phyloP scores from a whole-genome alignment of 2,113 vertebrate genomes.

The Lagopus leucura region DNA sequence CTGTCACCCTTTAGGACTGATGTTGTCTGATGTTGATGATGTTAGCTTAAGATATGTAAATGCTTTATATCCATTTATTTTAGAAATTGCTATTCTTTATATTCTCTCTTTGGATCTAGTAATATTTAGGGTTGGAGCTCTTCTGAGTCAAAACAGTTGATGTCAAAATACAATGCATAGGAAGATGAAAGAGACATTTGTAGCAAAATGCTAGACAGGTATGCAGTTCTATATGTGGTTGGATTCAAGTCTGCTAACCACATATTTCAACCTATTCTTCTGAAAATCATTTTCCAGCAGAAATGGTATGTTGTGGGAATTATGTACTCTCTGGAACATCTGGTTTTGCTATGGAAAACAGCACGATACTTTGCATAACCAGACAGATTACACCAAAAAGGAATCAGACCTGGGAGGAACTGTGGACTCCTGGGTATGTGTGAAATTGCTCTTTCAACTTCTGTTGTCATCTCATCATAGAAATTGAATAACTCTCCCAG shows the following conservation, averaged over 20 bases:
- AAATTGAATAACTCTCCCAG: neutral
- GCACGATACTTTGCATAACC: neutral
- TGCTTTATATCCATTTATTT: neutral
- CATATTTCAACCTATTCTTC: neutral
- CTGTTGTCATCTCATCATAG: neutral
- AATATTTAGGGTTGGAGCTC: neutral
- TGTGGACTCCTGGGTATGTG: neutral
- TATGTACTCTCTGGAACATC: neutral
- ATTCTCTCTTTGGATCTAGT: neutral
- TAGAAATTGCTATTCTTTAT: neutral
- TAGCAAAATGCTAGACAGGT: neutral
- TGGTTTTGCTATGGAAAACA: conserved; percentile 21
- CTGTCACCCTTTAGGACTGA: neutral
- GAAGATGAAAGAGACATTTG: neutral
- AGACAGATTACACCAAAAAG: neutral
- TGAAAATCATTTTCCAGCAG: neutral
- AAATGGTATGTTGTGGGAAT: neutral
- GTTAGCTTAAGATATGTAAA: neutral
- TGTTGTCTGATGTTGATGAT: neutral
- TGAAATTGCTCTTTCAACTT: conserved; percentile 7
- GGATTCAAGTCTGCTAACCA: neutral
- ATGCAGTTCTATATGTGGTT: fast-evolving
- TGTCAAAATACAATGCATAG: neutral
- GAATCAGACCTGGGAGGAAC: neutral
- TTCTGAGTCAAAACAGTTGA: neutral